Evolutionary conservation across 2,113 vertebrate species (phyloP), one percentile per base, ranked within the genome.

Genomic region (Turnix velox): DNA sequence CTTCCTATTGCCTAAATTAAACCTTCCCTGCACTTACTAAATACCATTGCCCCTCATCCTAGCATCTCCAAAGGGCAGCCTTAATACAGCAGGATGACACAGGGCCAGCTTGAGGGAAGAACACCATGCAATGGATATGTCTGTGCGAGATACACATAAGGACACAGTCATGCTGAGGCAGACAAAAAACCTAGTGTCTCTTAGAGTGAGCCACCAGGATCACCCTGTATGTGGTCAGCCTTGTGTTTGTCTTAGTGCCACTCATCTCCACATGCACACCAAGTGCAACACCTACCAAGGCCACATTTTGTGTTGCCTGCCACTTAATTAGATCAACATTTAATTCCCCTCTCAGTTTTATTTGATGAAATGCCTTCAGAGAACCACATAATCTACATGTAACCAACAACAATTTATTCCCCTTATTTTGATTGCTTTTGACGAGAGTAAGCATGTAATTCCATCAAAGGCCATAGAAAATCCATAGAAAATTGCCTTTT

Each of bases 281-380:
- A 1, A 54, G 9, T 19, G 8, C 20, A 91, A 82, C 66, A 92
- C 74, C 90, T 94, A 78, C 54, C 69, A 88, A 57, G 30, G 52
- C 73, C 75, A 57, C 61, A 74, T 89, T 94, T 94, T 92, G 84
- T 71, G 88, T 94, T 91, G 77, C 63, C 72, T 75, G 63, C 28
- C 72, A 80, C 89, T 94, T 94, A 87, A 93, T 92, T 83, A 94
- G 59, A 95, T 83, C 84, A 72, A 46, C 59, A 87, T 46, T 94
- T 92, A 90, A 93, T 87, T 84, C 0, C 0, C 90, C 80, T 77
- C 51, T 84, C 67, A 71, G 73, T 39, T 94, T 93, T 94, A 95
- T 91, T 91, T 87, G 90, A 94, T 87, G 25, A 93, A 92, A 92
- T 39, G 48, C 57, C 90, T 94, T 90, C 42, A 57, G 86, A 96